Percentiles rank a stretch among this genome's conserved stretches.
Conservation (phyloP, 2,113 vertebrate genomes). For the Scortum barcoo region DNA sequence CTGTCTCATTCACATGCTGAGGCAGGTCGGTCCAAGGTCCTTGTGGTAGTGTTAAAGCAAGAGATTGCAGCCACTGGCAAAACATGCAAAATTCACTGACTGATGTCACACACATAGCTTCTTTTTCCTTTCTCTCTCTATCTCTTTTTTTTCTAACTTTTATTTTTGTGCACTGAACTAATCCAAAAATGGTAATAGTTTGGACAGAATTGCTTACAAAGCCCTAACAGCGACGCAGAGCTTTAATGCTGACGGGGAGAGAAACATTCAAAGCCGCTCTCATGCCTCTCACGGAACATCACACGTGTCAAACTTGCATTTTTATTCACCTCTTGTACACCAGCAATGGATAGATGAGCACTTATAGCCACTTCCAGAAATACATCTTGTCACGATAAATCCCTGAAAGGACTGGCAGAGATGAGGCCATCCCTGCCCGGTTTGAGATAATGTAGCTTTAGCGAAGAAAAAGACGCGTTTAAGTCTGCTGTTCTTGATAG, state of each 20-base stretch:
- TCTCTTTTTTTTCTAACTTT: constrained; percentile 10
- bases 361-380: constrained; percentile 44
- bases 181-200: constrained; percentile 79
- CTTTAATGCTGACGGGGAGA: constrained; percentile 69
- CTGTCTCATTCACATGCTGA: constrained; percentile 21
- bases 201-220: constrained; percentile 81
- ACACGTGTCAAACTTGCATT: constrained; percentile 63
- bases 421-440: constrained; percentile 15
- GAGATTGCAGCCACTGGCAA: constrained; percentile 26
- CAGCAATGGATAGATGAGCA: constrained; percentile 21
- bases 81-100: constrained; percentile 15
- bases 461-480: constrained; percentile 19
- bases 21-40: constrained; percentile 52
- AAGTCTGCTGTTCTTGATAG: not conserved
- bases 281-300: constrained; percentile 58
- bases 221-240: constrained; percentile 31
- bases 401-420: constrained; percentile 20
- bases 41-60: constrained; percentile 43
- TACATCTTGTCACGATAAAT: constrained; percentile 59
- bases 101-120: constrained; percentile 11
- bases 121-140: not conserved
- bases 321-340: constrained; percentile 49
- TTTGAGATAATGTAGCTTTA: constrained; percentile 20
- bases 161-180: constrained; percentile 51
- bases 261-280: constrained; percentile 65